phyloP scores from a whole-genome alignment of 2,113 vertebrate species.

The Hystrix cristata region DNA sequence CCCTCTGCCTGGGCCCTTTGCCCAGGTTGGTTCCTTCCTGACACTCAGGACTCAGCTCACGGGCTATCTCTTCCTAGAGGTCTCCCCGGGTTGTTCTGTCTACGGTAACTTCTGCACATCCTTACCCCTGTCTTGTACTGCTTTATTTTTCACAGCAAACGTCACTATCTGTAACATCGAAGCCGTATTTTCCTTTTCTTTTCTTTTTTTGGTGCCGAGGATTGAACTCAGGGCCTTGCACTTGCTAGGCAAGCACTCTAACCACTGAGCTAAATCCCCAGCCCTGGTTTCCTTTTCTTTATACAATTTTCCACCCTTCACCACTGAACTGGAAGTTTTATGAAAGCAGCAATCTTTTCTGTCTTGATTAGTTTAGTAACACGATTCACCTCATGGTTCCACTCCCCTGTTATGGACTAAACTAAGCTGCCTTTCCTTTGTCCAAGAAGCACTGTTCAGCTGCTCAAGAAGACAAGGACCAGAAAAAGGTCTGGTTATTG shows the following conservation, averaged over 20 bases:
- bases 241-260: no score
- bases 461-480: neutral
- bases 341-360: neutral
- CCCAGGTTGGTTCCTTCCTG: neutral
- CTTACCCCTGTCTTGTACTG: neutral
- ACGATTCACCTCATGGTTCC: neutral
- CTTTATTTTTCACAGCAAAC: neutral
- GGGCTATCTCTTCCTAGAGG: neutral
- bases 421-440: slow-evolving; percentile 24
- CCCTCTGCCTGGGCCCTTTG: neutral
- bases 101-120: neutral
- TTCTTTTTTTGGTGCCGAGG: neutral
- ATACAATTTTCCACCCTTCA: neutral
- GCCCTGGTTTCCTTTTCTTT: neutral
- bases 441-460: neutral
- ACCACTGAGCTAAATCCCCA: neutral
- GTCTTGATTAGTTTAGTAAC: neutral
- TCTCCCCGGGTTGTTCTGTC: neutral
- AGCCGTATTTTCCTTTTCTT: neutral
- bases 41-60: neutral
- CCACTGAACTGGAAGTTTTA: neutral
- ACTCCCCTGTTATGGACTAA: neutral
- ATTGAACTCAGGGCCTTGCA: no score
- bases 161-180: neutral
- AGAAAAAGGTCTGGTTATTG: slow-evolving; percentile 20